phyloP scores from a whole-genome alignment of 2,113 vertebrate genomes.

The Bucco capensis region DNA sequence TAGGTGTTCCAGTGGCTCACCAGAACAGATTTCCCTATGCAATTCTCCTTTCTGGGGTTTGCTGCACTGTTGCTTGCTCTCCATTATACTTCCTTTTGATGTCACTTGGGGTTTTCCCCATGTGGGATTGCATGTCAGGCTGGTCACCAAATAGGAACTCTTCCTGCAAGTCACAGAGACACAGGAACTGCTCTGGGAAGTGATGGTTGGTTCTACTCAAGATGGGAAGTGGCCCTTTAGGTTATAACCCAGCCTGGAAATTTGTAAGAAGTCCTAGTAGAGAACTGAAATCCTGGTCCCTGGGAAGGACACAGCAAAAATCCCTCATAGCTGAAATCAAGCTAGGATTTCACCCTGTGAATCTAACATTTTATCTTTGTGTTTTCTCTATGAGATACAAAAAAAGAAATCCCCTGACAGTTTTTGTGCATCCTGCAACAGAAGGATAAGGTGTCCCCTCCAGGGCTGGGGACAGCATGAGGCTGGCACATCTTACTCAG shows the following conservation, averaged over 20 bases:
- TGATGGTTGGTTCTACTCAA: fast-evolving
- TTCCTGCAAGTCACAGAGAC: not conserved
- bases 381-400: too few species aligned
- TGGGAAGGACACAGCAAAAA: not conserved
- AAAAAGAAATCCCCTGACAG: too few species aligned
- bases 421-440: not conserved
- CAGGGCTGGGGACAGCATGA: not conserved
- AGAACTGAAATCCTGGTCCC: not conserved
- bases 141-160: not conserved
- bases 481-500: not conserved
- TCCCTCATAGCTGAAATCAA: not conserved
- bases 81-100: not conserved
- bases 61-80: not conserved
- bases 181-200: not conserved
- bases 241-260: not conserved
- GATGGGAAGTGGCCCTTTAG: not conserved
- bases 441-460: too few species aligned
- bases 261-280: fast-evolving
- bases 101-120: not conserved
- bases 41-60: not conserved
- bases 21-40: not conserved
- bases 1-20: not conserved
- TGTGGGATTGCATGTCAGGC: not conserved
- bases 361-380: too few species aligned
- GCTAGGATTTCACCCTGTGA: not conserved